Base-by-base conservation (phyloP, 1,140 invertebrate species). In the Melipona quadrifasciata region DNA sequence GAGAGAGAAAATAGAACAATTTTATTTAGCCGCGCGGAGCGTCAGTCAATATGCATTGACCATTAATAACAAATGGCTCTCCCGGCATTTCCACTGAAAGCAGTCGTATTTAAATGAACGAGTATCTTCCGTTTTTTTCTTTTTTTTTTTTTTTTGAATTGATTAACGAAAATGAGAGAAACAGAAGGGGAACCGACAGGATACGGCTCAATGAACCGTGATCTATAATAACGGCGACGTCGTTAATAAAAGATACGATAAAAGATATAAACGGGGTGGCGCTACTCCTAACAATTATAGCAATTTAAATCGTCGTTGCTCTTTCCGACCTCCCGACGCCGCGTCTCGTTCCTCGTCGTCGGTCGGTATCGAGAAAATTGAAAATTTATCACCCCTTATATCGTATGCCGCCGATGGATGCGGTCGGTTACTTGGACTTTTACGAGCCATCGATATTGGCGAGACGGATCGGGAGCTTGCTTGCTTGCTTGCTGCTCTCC, bases 401-500 rank as follows among this genome's bases (percentile, higher is more conserved):
- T 57, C 82, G 82, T 82, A 84, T 53, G 74, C 53, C n/a, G 27
- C 6, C 24, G 75, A 68, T 76, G 80, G 75, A 77, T 79, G 67
- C 55, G 75, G 16, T 39, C 55, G 82, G 82, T 79, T 84, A 55
- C 74, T 51, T 79, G 55, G 82, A 84, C 67, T 84, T 84, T 79
- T 77, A 79, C 75, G 82, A 84, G 55, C 67, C 75, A 79, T 84
- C 75, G 82, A 84, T 79, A 82, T 84, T 61, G 19, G 39, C 75
- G 34, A 51, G 82, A 78, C 57, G 67, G 31, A 79, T 71, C 75
- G 65, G 53, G 67, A 53, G 65, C 39, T 47, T 47, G 39, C 39
- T 31, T 47, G 39, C 39, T 31, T 31, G 2, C 31, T 11, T 11
- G 57, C 27, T 17, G 11, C 24, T 19, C 34, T 34, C 24, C 0